Evolutionary conservation across 2,113 vertebrate genomes (phyloP).

Genomic region (Aviceda subcristata): DNA sequence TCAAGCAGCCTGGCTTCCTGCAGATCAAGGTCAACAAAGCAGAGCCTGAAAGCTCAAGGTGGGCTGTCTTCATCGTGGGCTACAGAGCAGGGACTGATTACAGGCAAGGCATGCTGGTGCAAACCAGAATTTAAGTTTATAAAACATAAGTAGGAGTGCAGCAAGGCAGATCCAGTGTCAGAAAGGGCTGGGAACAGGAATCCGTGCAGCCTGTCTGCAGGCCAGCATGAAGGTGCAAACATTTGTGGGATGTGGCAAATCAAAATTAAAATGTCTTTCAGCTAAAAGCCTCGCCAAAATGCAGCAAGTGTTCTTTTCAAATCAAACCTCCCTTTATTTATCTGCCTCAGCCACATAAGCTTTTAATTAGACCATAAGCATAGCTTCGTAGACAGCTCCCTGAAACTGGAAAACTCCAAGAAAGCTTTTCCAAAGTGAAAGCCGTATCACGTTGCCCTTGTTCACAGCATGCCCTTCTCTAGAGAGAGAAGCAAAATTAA

Average conservation of each 20-base stretch:
- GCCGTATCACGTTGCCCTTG: neutral
- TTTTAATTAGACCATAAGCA: conserved; percentile 9
- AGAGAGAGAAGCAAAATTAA: neutral
- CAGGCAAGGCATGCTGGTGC: neutral
- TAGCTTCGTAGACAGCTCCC: neutral
- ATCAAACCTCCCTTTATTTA: neutral
- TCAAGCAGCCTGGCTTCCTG: neutral
- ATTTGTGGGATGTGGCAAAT: neutral
- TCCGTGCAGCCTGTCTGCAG: neutral
- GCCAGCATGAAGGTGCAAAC: neutral
- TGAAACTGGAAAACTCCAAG: conserved; percentile 17
- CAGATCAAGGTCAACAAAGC: neutral
- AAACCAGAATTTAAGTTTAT: neutral
- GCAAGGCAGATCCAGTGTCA: neutral
- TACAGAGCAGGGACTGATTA: neutral
- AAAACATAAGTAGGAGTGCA: neutral
- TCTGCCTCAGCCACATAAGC: conserved; percentile 9
- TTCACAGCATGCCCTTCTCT: neutral
- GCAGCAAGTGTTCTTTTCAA: neutral
- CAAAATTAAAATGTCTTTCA: neutral
- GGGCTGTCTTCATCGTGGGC: neutral
- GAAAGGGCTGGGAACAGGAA: neutral
- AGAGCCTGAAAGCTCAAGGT: neutral
- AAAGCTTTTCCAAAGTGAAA: conserved; percentile 17
- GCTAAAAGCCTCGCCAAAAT: neutral